Evolutionary conservation across 2,113 vertebrate species (phyloP), one percentile per base, ranked within the genome.

Genomic region (Lophura nycthemera): DNA sequence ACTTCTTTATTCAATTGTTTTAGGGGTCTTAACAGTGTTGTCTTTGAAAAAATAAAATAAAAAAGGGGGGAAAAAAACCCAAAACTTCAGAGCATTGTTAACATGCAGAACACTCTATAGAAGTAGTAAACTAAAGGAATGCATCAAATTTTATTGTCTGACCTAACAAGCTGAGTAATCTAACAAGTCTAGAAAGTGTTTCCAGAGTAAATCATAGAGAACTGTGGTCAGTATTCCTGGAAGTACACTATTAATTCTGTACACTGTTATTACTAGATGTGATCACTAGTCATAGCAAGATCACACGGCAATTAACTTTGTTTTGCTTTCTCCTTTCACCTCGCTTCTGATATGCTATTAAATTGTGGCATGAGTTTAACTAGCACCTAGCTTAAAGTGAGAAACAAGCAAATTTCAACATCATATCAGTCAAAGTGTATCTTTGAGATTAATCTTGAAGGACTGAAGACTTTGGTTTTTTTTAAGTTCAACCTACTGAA

Each of bases 101-200:
- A 4, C 29, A 1, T 5, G 25, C 3, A 2, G 19, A 83, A 11
- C 56, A 5, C 48, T 78, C 43, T 42, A 5, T 29, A 47, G 59
- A 34, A 71, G 42, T 32, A 36, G 27, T 47, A 79, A 79, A 21
- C 56, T 54, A 30, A 65, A 77, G 65, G 76, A 79, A 52, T 45
- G 14, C 42, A 40, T 70, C 27, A 13, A 24, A 32, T 54, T 75
- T 60, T 75, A 29, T 70, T 70, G 69, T 19, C 43, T 76, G 83
- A 89, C n/a, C 52, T 61, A 40, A 69, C 38, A 32, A 75, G 91
- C 91, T 95, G 96, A 97, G 94, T 95, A 93, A 95, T 95, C 76
- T 96, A n/a, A 81, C 10, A 2, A 96, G 87, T 89, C 57, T 91
- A 80, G 86, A 96, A 94, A 95, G 94, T 80, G 64, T 88, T 91